phyloP scores from a whole-genome alignment of 2,113 vertebrate genomes.

The Serilophus lunatus region DNA sequence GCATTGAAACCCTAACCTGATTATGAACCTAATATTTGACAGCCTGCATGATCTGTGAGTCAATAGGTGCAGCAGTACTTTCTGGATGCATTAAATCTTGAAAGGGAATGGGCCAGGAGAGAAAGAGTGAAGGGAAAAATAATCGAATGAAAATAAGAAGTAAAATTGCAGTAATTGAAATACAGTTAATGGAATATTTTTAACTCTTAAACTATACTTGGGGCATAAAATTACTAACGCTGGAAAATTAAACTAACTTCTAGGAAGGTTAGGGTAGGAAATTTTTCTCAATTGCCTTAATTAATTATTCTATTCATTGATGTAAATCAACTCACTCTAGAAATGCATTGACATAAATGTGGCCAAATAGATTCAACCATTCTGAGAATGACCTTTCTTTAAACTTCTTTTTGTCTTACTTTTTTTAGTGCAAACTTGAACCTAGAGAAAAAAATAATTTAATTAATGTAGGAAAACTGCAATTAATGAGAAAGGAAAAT shows the following conservation, averaged over 20 bases:
- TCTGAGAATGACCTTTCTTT: background rate
- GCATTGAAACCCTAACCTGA: background rate
- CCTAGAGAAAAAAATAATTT: background rate
- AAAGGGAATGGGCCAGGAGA: rapidly evolving
- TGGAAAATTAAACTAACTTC: conserved; percentile 23
- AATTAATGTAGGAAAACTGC: background rate
- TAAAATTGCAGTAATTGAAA: background rate
- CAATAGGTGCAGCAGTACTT: background rate
- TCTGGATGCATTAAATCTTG: background rate
- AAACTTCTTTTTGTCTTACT: background rate
- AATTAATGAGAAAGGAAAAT: background rate
- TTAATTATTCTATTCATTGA: conserved; percentile 23
- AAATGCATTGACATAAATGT: background rate
- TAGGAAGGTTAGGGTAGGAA: background rate
- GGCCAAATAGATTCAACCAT: background rate
- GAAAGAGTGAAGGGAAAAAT: background rate
- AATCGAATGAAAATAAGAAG: background rate
- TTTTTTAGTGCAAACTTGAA: background rate
- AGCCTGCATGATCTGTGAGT: background rate
- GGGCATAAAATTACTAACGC: background rate
- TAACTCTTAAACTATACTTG: background rate
- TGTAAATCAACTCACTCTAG: background rate
- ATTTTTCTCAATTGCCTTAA: background rate
- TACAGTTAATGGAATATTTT: background rate
- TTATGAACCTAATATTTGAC: background rate